These are phyloP conservation scores for Cichlasoma orientale DNA, from an alignment of 2,797 vertebrate species.

Conservation along the genomic window DNA sequence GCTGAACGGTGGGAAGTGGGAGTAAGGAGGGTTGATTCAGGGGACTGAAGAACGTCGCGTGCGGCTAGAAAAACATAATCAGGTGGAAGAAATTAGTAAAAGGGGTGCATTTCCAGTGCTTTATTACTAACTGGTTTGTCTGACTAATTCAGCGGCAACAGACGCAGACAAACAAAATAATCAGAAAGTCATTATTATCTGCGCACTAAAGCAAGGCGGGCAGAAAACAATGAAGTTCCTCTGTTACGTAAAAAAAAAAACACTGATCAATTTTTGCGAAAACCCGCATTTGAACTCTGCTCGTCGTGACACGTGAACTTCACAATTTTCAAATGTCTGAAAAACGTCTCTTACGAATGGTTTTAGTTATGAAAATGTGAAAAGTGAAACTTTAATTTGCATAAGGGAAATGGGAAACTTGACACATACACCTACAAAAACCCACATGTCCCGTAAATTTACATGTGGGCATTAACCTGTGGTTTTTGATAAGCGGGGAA, in stretches of 20 bases:
- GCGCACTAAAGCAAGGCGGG: neutral
- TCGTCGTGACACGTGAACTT: neutral
- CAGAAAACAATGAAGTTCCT: neutral
- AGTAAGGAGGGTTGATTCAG: conserved; percentile 25
- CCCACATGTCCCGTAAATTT: conserved; percentile 57
- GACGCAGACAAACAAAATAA: neutral
- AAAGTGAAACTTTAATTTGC: conserved; percentile 54
- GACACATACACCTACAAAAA: conserved; percentile 19
- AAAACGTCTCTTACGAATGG: neutral
- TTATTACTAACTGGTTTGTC: neutral
- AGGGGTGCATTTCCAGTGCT: neutral
- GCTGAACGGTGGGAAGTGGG: conserved; percentile 30
- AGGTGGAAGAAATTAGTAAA: neutral
- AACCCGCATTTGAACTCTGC: neutral
- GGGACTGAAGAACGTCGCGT: conserved; percentile 34
- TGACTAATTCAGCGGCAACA: neutral
- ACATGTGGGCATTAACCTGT: conserved; percentile 51
- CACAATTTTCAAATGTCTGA: neutral
- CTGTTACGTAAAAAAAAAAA: neutral
- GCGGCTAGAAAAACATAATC: conserved; percentile 21
- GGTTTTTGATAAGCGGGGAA: neutral
- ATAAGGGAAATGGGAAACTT: conserved; percentile 48
- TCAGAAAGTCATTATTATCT: neutral
- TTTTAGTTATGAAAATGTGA: conserved; percentile 8
- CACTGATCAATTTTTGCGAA: neutral